Conservation (phyloP, 2,797 vertebrate species). For the Brachymystax lenok region DNA sequence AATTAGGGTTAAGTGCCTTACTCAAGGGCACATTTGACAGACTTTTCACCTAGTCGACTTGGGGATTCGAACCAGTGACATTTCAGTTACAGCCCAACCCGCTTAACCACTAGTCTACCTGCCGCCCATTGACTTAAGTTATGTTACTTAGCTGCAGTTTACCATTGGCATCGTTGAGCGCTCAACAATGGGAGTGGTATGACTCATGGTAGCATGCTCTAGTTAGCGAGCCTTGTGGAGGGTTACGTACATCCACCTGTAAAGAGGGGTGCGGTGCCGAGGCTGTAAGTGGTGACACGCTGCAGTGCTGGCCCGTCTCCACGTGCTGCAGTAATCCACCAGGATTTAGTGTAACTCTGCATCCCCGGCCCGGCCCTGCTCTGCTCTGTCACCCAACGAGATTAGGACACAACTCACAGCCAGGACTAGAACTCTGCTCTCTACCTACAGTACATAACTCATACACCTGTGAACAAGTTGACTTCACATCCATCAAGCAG, state of each 20-base stretch:
- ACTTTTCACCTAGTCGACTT: background rate
- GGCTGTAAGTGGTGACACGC: background rate
- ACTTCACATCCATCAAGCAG: slow-evolving; percentile 12
- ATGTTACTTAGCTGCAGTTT: too few relatives aligned
- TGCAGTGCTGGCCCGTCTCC: background rate
- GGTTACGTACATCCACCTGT: background rate
- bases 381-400: background rate
- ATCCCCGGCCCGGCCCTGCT: background rate
- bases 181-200: background rate
- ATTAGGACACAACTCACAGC: slow-evolving; percentile 21
- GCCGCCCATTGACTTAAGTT: background rate
- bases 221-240: background rate
- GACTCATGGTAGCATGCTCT: background rate
- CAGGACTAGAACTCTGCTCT: slow-evolving; percentile 4
- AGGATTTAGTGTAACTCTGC: slow-evolving; percentile 7
- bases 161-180: background rate
- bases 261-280: background rate
- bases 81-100: background rate
- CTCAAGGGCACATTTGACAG: background rate
- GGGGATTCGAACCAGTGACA: too few relatives aligned
- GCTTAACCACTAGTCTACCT: background rate
- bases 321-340: slow-evolving; percentile 14
- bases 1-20: background rate
- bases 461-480: slow-evolving; percentile 29
- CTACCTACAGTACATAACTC: background rate